phyloP scores from a whole-genome alignment of 2,113 vertebrate genomes.

The mouse (Mus musculus) region GRCm39 chr12:56099001-56099500 shows the following conservation, averaged over 20 bases:
- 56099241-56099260: slow-evolving; percentile 40
- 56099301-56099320: slow-evolving; percentile 64
- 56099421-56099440: slow-evolving; percentile 68
- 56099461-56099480: slow-evolving; percentile 51
- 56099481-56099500: background rate
- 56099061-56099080: background rate
- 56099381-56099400: slow-evolving; percentile 54
- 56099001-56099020: too few relatives aligned
- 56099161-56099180: too few relatives aligned
- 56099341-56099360: slow-evolving; percentile 51
- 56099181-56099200: too few relatives aligned
- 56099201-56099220: too few relatives aligned
- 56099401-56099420: slow-evolving; percentile 60
- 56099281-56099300: slow-evolving; percentile 23
- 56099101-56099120: too few relatives aligned
- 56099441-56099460: slow-evolving; percentile 14
- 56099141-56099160: too few relatives aligned
- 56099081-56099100: background rate
- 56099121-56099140: too few relatives aligned
- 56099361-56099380: slow-evolving; percentile 56
- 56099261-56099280: slow-evolving; percentile 56
- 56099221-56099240: too few relatives aligned
- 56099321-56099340: background rate
- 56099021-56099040: too few relatives aligned
- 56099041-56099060: too few relatives aligned